Evolutionary conservation across 2,888 invertebrate genomes (phyloP).

Genomic region (Rutpela maculata): DNA sequence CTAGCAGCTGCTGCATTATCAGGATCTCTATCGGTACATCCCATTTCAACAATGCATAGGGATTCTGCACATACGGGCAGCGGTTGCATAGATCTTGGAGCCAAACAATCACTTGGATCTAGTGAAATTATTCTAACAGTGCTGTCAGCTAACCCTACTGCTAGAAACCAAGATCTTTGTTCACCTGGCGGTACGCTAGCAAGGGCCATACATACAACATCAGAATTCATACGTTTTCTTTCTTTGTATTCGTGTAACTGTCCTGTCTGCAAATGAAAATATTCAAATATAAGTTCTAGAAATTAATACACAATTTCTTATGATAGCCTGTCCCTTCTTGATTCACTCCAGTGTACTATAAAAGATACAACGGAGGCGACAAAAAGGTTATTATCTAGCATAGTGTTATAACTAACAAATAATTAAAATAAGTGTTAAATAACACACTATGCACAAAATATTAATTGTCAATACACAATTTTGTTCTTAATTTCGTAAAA

Average conservation of each 20-base stretch:
- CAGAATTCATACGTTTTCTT: conserved; percentile 95
- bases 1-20: conserved; percentile 80
- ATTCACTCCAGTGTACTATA: conserved; percentile 72
- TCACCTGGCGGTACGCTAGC: conserved; percentile 97
- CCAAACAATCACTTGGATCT: conserved; percentile 96
- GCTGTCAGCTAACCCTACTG: conserved; percentile 96
- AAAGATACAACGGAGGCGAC: conserved; percentile 71
- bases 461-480: no score
- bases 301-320: conserved; percentile 29
- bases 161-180: conserved; percentile 95
- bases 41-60: conserved; percentile 96
- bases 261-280: conserved; percentile 84
- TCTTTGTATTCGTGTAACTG: conserved; percentile 99
- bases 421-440: background rate
- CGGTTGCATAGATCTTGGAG: conserved; percentile 97
- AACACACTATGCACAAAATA: background rate
- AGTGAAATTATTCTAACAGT: conserved; percentile 98
- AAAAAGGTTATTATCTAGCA: conserved; percentile 60
- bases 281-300: conserved; percentile 20
- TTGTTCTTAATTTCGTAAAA: no score
- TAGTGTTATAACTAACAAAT: background rate
- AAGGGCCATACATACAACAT: conserved; percentile 98
- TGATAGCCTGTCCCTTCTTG: conserved; percentile 65
- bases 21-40: conserved; percentile 80
- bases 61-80: conserved; percentile 97